Evolutionary conservation across 2,888 invertebrate species (phyloP).

Genomic region (Apoda limacodes): DNA sequence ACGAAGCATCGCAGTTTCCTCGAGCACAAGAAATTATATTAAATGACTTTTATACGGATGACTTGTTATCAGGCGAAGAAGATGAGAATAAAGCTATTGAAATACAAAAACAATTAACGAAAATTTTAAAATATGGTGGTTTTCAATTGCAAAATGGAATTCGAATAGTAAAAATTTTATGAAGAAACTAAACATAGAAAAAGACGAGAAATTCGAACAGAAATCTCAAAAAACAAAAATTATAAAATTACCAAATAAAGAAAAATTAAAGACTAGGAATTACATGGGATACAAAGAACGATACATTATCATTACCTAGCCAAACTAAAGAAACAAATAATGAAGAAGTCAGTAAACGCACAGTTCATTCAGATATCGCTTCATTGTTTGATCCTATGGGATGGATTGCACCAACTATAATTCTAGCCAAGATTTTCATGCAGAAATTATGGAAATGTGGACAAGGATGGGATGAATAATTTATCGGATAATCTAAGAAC

Average conservation of each 20-base stretch:
- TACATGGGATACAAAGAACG: slow-evolving; percentile 4
- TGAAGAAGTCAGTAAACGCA: slow-evolving; percentile 5
- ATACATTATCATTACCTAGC: slow-evolving; percentile 4
- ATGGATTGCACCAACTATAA: slow-evolving; percentile 13
- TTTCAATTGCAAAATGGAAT: slow-evolving; percentile 8
- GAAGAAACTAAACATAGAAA: slow-evolving; percentile 1
- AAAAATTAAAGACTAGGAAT: slow-evolving; percentile 6
- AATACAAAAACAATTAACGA: no score
- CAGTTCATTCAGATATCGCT: slow-evolving; percentile 6
- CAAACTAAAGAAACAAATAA: background rate
- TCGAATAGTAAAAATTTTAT: slow-evolving; percentile 6
- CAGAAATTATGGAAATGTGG: no score
- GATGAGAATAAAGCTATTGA: slow-evolving; percentile 3
- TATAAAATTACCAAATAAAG: background rate
- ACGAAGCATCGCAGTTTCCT: slow-evolving; percentile 7
- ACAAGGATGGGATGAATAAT: slow-evolving; percentile 2
- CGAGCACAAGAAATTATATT: slow-evolving; percentile 2
- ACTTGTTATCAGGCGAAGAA: slow-evolving; percentile 6
- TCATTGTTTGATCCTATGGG: slow-evolving; percentile 14
- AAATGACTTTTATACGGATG: slow-evolving; percentile 9
- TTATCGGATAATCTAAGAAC: background rate
- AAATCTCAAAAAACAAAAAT: no score
- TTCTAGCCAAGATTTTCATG: slow-evolving; percentile 11
- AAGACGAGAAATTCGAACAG: background rate
- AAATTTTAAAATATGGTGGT: slow-evolving; percentile 4